These are phyloP conservation scores for Umimayanthus kanabou DNA, from an alignment of 92 coral and sea anemone species.

Conservation along the genomic window DNA sequence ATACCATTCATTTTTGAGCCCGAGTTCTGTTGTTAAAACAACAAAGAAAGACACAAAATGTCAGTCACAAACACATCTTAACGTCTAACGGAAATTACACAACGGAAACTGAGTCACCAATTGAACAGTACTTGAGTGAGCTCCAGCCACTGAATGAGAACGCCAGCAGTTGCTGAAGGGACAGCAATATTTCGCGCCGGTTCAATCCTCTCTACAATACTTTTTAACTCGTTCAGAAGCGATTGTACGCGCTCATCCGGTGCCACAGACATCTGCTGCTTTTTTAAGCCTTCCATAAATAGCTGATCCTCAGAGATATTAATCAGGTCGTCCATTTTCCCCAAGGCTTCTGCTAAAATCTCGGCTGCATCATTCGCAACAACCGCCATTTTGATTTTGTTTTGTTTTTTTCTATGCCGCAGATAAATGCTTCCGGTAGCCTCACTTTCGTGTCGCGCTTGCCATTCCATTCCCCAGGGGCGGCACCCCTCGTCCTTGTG, in stretches of 20 bases:
- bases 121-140: conserved; percentile 51
- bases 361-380: conserved; percentile 89
- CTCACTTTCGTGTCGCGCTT: conserved; percentile 18
- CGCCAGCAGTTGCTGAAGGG: conserved; percentile 61
- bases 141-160: conserved; percentile 74
- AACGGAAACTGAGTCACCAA: conserved; percentile 4
- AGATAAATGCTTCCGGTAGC: conserved; percentile 32
- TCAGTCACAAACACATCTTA: neutral
- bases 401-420: neutral
- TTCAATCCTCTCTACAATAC: conserved; percentile 52
- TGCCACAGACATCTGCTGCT: conserved; percentile 47
- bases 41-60: conserved; percentile 2
- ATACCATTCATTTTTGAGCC: conserved; percentile 34
- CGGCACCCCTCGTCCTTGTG: too few relatives aligned
- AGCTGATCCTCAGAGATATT: conserved; percentile 78
- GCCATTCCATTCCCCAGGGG: neutral
- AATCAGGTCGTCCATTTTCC: conserved; percentile 94
- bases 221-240: conserved; percentile 69
- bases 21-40: conserved; percentile 28
- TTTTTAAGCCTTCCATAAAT: conserved; percentile 73
- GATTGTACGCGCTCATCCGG: conserved; percentile 63
- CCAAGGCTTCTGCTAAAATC: conserved; percentile 95
- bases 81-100: neutral
- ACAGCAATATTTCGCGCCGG: conserved; percentile 59
- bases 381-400: conserved; percentile 87